Evolutionary conservation across 2,888 invertebrate genomes (phyloP), one percentile per base, ranked within the genome.

Genomic region (Salpingus planirostris): DNA sequence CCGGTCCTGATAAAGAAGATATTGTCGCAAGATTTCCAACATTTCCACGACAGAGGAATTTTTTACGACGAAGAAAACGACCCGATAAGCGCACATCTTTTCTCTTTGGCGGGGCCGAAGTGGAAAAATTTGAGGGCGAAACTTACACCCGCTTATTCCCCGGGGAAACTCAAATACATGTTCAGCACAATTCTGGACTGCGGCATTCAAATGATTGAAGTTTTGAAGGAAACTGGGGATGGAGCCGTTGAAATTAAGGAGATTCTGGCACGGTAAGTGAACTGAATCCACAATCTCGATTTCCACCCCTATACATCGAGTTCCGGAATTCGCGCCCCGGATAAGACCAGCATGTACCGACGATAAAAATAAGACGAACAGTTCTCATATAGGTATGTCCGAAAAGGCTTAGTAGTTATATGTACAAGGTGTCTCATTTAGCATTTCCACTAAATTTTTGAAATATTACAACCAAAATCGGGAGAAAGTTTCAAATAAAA

Each of bases 131-230:
- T 81, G 13, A 66, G 82, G 10, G 44, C 68, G 0, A 78, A 78
- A 46, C 59, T 82, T 48, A 71, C 80, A 1, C 76, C 80, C 0
- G 71, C 76, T 0, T 83, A 80, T 51, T 73, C 80, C 1, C 70
- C 78, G 0, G 76, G 74, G 4, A 80, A 79, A 57, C 57, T 82
- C 27, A 80, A 76, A 54, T 68, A 61, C 2, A 78, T 80, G 75
- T 78, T 76, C 45, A 65, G 65, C 1, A 68, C 74, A 1, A 69
- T 80, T 7, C 66, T 73, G 22, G 63, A 69, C 18, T 73, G 76
- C 33, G 74, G 73, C 1, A 57, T 67, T 7, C 66, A 71, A 33
- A 66, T 78, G 43, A 53, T 68, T 2, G 50, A 57, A 3, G 67
- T 71, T 32, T 60, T 71, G 4, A 57, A 65, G 12, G 31, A 53